These are phyloP conservation scores for Sternotherus odoratus DNA, from an alignment of 2,797 vertebrate genomes.

Conservation along the genomic window DNA sequence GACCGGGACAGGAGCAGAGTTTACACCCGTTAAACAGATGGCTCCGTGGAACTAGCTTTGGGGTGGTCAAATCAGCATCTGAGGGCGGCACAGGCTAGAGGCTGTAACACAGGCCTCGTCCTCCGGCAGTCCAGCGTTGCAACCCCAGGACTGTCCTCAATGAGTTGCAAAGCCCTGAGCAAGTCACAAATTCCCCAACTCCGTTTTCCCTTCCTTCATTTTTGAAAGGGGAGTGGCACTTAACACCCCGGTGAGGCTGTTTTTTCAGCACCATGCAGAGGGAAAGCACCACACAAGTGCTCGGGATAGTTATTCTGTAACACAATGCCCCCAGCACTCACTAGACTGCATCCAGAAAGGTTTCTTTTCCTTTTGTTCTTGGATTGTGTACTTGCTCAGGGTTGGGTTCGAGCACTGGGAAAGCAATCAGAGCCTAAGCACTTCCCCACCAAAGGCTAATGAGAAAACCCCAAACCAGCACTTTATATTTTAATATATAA, in stretches of 20 bases:
- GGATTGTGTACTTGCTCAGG: fast-evolving
- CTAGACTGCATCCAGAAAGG: fast-evolving
- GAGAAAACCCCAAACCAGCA: slow-evolving; percentile 47
- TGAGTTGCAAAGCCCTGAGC: neutral
- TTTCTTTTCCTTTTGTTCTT: fast-evolving
- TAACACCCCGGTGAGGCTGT: neutral
- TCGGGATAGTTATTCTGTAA: fast-evolving
- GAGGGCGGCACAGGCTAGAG: neutral
- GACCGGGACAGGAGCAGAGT: neutral
- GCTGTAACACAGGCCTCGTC: neutral
- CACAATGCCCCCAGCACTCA: fast-evolving
- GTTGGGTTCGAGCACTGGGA: neutral
- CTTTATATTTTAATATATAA: fast-evolving
- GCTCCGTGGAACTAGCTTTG: neutral
- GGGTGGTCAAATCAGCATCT: neutral
- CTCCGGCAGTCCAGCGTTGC: neutral
- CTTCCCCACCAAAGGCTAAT: fast-evolving
- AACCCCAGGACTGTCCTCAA: neutral
- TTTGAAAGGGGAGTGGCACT: neutral
- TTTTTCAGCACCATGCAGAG: neutral
- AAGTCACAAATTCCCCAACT: neutral
- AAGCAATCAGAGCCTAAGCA: neutral
- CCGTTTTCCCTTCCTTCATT: neutral
- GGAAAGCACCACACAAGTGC: fast-evolving
- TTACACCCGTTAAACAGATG: neutral